These are phyloP conservation scores for Danaus plexippus DNA, from an alignment of 1,140 invertebrate genomes.

Conservation along the genomic window DNA sequence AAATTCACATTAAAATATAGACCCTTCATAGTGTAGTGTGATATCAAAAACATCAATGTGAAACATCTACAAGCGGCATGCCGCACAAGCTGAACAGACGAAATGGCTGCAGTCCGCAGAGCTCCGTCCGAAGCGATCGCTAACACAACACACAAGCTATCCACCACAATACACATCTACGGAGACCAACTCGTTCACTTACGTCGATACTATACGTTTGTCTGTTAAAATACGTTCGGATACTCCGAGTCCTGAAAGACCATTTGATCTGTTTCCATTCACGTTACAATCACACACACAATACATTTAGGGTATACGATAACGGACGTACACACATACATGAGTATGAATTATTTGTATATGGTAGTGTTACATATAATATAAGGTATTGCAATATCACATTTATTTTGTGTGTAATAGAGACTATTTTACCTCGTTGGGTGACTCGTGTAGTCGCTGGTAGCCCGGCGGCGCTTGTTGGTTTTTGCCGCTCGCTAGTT, in stretches of 20 bases:
- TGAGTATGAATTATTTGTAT: too few species aligned
- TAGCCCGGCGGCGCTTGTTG: constrained; percentile 52
- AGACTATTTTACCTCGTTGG: constrained; percentile 39
- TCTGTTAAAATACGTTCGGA: constrained; percentile 64
- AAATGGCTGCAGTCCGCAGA: constrained; percentile 52
- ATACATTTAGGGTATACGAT: not conserved
- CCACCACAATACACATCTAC: constrained; percentile 14
- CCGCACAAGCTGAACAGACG: constrained; percentile 54
- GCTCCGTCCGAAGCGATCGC: constrained; percentile 4
- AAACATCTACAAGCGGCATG: constrained; percentile 10
- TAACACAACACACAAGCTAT: constrained; percentile 1
- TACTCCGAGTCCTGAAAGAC: constrained; percentile 65
- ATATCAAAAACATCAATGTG: not conserved
- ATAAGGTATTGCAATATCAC: too few species aligned
- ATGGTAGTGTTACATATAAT: too few species aligned
- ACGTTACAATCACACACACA: too few species aligned
- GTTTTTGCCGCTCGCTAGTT: constrained; percentile 73
- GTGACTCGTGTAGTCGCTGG: constrained; percentile 57
- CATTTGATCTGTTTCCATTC: constrained; percentile 56
- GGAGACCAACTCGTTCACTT: constrained; percentile 45
- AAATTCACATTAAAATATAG: too few species aligned
- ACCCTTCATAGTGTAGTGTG: too few species aligned
- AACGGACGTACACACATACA: constrained; percentile 3
- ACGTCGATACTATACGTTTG: constrained; percentile 34
- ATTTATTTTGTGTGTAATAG: too few species aligned